Percentiles rank a stretch among this genome's conserved stretches.
These are phyloP conservation scores for Percina caprodes DNA, from an alignment of 2,113 vertebrate species.

Conservation along the genomic window DNA sequence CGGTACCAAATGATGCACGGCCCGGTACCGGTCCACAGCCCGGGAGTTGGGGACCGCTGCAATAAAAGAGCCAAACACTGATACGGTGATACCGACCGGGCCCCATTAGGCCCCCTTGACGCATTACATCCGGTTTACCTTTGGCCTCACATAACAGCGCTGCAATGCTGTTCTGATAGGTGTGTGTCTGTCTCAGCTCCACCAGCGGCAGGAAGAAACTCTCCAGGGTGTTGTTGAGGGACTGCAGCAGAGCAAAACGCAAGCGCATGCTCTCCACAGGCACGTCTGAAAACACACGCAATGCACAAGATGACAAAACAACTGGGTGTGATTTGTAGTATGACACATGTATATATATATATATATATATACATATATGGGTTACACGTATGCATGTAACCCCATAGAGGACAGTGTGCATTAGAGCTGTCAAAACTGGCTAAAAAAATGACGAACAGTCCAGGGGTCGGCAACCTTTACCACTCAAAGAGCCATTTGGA, in stretches of 20 bases:
- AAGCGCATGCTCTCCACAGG: slow-evolving; percentile 94
- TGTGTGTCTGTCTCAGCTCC: slow-evolving; percentile 92
- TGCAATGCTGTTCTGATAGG: slow-evolving; percentile 91
- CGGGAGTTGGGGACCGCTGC: no score
- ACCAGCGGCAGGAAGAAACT: slow-evolving; percentile 96
- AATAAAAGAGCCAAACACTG: not conserved
- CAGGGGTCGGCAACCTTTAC: no score
- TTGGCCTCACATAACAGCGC: slow-evolving; percentile 92
- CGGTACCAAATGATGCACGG: no score
- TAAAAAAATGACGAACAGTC: no score
- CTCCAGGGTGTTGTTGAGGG: slow-evolving; percentile 95
- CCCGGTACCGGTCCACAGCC: no score
- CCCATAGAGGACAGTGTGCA: not conserved
- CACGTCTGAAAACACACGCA: slow-evolving; percentile 81
- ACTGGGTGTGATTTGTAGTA: not conserved
- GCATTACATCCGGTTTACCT: slow-evolving; percentile 82
- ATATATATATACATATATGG: no score
- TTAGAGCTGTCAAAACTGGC: no score
- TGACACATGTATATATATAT: not conserved
- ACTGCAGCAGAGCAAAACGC: slow-evolving; percentile 96
- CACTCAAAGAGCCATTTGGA: no score
- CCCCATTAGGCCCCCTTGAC: not conserved
- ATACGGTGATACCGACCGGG: not conserved
- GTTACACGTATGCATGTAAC: not conserved
- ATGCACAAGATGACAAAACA: not conserved